A percentile compares a stretch with the other conserved stretches of the same genome.
Evolutionary conservation across 1,140 invertebrate genomes (phyloP).

Genomic region (Cherax quadricarinatus): DNA sequence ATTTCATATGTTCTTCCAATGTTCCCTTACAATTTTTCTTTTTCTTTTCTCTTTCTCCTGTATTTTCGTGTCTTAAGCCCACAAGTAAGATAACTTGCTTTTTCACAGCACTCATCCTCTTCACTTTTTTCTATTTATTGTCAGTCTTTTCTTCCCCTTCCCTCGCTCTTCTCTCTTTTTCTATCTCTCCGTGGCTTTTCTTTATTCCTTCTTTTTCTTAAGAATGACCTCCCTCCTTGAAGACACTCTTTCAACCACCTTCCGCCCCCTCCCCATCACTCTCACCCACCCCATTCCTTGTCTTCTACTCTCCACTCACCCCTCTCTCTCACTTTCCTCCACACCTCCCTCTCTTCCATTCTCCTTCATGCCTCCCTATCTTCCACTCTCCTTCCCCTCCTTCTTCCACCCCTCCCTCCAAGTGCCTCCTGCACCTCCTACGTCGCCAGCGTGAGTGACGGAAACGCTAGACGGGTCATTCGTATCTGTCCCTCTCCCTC

Average conservation of each 20-base stretch:
- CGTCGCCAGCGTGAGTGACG: constrained; percentile 63
- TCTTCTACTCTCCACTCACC: neutral
- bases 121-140: no score
- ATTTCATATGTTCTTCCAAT: no score
- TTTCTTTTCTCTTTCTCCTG: no score
- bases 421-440: constrained; percentile 11
- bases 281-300: neutral
- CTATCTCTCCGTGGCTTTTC: neutral
- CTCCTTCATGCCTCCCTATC: neutral
- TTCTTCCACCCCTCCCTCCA: neutral
- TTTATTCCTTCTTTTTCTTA: neutral
- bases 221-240: neutral
- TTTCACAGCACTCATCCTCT: no score
- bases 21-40: no score
- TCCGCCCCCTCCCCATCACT: neutral
- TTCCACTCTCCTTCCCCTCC: neutral
- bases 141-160: neutral
- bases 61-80: no score
- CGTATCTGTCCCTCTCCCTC: constrained; percentile 62
- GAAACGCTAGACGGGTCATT: constrained; percentile 67
- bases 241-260: neutral
- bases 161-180: neutral
- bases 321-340: no score
- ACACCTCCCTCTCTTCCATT: neutral
- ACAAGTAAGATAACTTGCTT: no score